phyloP scores from a whole-genome alignment of 2,797 vertebrate genomes.

The Rhinella marina region DNA sequence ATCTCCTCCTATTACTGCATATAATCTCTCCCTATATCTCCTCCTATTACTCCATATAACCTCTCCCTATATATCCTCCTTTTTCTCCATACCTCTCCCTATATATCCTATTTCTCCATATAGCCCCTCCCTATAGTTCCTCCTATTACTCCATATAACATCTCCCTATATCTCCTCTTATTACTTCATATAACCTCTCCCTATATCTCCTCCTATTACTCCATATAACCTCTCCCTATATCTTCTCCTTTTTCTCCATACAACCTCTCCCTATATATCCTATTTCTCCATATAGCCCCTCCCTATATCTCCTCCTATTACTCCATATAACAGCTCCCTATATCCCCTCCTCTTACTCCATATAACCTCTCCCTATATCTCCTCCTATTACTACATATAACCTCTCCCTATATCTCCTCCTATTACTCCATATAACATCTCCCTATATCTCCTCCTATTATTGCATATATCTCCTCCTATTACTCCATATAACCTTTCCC shows the following conservation, averaged over 20 bases:
- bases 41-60: not conserved
- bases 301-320: constrained; percentile 10
- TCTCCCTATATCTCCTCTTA: constrained; percentile 5
- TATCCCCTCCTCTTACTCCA: not conserved
- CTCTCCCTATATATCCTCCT: not conserved
- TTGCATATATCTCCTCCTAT: not conserved
- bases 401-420: not conserved
- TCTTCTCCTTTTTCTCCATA: too few species aligned
- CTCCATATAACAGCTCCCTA: not conserved
- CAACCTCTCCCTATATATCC: not conserved
- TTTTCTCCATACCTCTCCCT: not conserved
- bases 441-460: not conserved
- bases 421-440: not conserved
- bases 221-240: not conserved
- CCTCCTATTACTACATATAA: not conserved
- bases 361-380: not conserved
- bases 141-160: not conserved
- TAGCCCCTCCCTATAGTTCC: not conserved
- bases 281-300: not conserved
- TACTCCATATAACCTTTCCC: not conserved
- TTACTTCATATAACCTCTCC: not conserved
- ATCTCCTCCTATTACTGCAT: not conserved
- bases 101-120: not conserved
- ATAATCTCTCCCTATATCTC: not conserved
- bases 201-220: not conserved